Evolutionary conservation across 2,113 vertebrate species (phyloP).

Genomic region (Urocitellus parryii): DNA sequence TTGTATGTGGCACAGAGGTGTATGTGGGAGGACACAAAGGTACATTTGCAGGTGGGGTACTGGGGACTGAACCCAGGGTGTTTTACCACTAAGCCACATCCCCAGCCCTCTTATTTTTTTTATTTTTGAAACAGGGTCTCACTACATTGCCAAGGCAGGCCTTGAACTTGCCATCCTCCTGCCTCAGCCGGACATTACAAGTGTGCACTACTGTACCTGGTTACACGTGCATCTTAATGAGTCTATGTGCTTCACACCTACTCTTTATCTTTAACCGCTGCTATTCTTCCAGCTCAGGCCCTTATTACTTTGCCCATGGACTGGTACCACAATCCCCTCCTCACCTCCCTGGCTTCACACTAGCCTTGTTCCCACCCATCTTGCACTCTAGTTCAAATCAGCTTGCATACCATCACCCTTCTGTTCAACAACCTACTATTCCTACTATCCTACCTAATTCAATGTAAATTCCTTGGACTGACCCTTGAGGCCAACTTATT

Average conservation of each 20-base stretch:
- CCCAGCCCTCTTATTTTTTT: too few relatives aligned
- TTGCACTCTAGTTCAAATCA: slow-evolving; percentile 42
- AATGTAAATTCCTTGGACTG: neutral
- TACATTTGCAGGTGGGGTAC: neutral
- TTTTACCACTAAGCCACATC: too few relatives aligned
- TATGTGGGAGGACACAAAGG: too few relatives aligned
- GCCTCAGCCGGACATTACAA: neutral
- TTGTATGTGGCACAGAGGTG: neutral
- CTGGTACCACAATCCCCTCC: neutral
- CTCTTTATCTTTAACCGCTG: neutral
- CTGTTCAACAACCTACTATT: slow-evolving; percentile 17
- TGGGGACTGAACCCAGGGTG: too few relatives aligned
- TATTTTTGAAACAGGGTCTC: neutral
- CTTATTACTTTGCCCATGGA: neutral
- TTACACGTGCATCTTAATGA: neutral
- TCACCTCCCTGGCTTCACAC: neutral
- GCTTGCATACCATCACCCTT: neutral
- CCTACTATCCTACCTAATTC: neutral
- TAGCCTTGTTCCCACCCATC: neutral
- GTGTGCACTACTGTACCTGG: neutral
- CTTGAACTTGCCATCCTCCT: neutral
- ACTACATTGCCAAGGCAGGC: neutral
- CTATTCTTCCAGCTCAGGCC: neutral
- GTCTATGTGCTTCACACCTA: neutral
- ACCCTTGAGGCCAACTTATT: slow-evolving; percentile 36